Conservation (phyloP, 2,888 invertebrate genomes). For the Drosophila fungiperda region DNA sequence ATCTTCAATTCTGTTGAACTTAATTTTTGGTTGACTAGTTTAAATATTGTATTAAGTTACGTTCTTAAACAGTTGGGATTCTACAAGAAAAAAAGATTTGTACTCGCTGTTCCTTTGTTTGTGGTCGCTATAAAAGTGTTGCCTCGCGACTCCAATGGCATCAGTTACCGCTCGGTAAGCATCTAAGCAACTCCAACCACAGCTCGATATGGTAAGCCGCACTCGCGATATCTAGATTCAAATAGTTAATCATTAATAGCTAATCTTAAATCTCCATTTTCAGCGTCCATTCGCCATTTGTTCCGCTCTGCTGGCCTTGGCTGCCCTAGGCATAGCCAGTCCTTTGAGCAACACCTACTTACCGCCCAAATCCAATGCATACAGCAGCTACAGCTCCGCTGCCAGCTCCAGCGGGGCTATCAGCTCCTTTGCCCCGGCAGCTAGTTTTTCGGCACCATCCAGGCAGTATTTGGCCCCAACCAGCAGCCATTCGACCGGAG, state of each 20-base stretch:
- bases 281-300: slow-evolving; percentile 52
- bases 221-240: background rate
- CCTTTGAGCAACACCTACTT: slow-evolving; percentile 63
- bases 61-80: slow-evolving; percentile 30
- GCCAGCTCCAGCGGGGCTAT: slow-evolving; percentile 34
- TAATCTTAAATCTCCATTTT: background rate
- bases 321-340: slow-evolving; percentile 44
- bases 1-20: background rate
- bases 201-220: slow-evolving; percentile 58
- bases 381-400: slow-evolving; percentile 57
- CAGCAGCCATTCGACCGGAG: background rate
- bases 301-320: slow-evolving; percentile 45
- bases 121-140: slow-evolving; percentile 67
- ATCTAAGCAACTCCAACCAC: slow-evolving; percentile 35
- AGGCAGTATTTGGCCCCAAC: slow-evolving; percentile 33
- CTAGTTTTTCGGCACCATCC: slow-evolving; percentile 24
- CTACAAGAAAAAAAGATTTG: slow-evolving; percentile 29
- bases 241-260: background rate
- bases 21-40: slow-evolving; percentile 36
- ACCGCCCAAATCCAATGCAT: slow-evolving; percentile 61
- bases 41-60: slow-evolving; percentile 52
- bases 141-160: slow-evolving; percentile 39
- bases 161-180: slow-evolving; percentile 60
- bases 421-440: slow-evolving; percentile 30
- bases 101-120: slow-evolving; percentile 58